phyloP scores from a whole-genome alignment of 2,888 invertebrate genomes.

The Clivina fossor region DNA sequence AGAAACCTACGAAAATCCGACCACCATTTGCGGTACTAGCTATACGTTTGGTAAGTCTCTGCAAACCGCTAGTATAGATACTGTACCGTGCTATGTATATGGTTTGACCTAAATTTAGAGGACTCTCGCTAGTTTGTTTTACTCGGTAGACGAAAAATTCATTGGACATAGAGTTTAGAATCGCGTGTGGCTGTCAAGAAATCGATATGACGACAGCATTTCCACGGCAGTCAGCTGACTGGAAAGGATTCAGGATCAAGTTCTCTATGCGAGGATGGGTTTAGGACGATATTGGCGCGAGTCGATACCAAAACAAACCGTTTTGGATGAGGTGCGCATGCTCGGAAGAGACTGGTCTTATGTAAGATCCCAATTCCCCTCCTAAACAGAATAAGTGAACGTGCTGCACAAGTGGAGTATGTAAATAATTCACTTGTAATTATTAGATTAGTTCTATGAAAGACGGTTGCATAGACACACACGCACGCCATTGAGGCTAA shows the following conservation, averaged over 20 bases:
- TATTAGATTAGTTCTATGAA: no score
- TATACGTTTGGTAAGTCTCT: no score
- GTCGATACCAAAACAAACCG: conserved; percentile 35
- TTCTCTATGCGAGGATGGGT: not conserved
- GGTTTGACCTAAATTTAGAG: conserved; percentile 22
- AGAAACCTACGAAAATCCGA: no score
- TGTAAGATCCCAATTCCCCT: conserved; percentile 19
- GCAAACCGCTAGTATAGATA: conserved; percentile 17
- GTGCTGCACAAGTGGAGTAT: no score
- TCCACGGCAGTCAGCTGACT: conserved; percentile 20
- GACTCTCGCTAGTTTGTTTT: conserved; percentile 15
- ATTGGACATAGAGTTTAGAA: conserved; percentile 1
- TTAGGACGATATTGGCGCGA: conserved; percentile 25
- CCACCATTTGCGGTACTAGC: no score
- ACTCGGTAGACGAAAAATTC: conserved; percentile 5
- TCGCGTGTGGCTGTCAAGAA: conserved; percentile 14
- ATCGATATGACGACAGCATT: conserved; percentile 23
- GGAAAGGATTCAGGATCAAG: not conserved
- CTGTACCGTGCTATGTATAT: conserved; percentile 18
- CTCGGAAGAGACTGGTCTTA: conserved; percentile 22
- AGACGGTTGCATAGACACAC: no score
- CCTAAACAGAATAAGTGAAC: no score
- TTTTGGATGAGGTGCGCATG: conserved; percentile 24
- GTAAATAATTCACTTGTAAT: no score
- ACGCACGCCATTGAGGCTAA: no score